These are phyloP conservation scores for Clamator glandarius DNA, from an alignment of 2,797 vertebrate species.

Conservation along the genomic window DNA sequence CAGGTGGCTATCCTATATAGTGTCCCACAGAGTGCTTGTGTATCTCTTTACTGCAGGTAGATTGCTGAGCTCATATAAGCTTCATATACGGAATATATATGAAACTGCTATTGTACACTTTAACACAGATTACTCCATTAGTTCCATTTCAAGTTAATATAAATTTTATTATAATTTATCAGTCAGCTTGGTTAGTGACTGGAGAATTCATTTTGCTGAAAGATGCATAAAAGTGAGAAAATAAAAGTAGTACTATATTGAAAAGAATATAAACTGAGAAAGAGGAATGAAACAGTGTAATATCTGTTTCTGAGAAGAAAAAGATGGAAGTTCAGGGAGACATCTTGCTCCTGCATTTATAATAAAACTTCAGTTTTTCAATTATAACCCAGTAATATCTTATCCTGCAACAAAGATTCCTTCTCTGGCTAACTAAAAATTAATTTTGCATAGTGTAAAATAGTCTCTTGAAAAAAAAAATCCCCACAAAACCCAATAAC, in stretches of 20 bases:
- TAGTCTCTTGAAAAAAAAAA: not conserved
- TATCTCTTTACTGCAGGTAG: not conserved
- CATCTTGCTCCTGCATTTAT: not conserved
- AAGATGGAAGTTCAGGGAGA: not conserved
- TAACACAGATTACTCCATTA: not conserved
- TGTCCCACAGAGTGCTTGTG: not conserved
- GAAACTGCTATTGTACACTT: not conserved
- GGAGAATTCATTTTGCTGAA: not conserved
- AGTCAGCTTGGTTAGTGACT: not conserved
- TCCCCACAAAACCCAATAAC: rapidly evolving
- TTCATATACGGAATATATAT: not conserved
- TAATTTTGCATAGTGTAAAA: not conserved
- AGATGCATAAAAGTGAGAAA: not conserved
- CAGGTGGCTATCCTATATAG: not conserved
- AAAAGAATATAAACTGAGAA: not conserved
- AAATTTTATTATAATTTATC: not conserved
- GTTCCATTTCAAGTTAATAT: not conserved
- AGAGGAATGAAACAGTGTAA: not conserved
- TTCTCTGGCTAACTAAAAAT: not conserved
- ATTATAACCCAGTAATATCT: constrained; percentile 3
- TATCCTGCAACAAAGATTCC: not conserved
- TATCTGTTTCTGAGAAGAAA: not conserved
- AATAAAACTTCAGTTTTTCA: constrained; percentile 16
- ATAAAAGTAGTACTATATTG: not conserved
- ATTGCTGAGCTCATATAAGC: not conserved